Percentiles rank a stretch among this genome's conserved stretches.
Evolutionary conservation across 2,888 invertebrate species (phyloP).

Genomic region (Amorpha juglandis): DNA sequence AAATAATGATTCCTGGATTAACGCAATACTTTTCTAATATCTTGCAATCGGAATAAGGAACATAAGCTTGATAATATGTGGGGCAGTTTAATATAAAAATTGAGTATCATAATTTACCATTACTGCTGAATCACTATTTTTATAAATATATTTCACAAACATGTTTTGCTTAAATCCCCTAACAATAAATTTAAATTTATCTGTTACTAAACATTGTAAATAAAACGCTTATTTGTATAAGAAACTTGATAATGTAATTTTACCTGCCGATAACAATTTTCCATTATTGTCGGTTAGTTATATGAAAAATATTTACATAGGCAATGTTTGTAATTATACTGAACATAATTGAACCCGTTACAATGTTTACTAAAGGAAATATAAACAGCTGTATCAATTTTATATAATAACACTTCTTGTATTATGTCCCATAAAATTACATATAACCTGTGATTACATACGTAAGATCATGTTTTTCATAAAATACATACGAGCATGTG

Average conservation of each 20-base stretch:
- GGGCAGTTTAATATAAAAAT: too few relatives aligned
- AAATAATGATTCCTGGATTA: too few relatives aligned
- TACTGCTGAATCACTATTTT: too few relatives aligned
- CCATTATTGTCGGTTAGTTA: slow-evolving; percentile 8
- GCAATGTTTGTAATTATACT: slow-evolving; percentile 8
- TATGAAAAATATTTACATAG: slow-evolving; percentile 20
- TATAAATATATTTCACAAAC: background rate
- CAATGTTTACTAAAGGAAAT: background rate
- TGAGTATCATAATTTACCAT: too few relatives aligned
- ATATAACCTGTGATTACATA: background rate
- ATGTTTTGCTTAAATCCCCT: background rate
- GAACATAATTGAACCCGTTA: background rate
- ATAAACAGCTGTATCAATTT: slow-evolving; percentile 9
- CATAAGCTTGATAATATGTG: too few relatives aligned
- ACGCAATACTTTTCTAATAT: too few relatives aligned
- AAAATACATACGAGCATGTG: background rate
- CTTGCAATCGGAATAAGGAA: too few relatives aligned
- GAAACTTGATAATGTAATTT: slow-evolving; percentile 11
- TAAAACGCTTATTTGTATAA: slow-evolving; percentile 3
- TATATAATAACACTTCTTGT: slow-evolving; percentile 16
- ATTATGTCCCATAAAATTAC: slow-evolving; percentile 10
- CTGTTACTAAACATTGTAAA: background rate
- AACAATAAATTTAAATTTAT: slow-evolving; percentile 4
- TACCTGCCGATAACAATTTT: slow-evolving; percentile 9
- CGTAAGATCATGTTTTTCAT: background rate